Evolutionary conservation across 2,888 invertebrate genomes (phyloP).

Genomic region (Morinoia aosen): DNA sequence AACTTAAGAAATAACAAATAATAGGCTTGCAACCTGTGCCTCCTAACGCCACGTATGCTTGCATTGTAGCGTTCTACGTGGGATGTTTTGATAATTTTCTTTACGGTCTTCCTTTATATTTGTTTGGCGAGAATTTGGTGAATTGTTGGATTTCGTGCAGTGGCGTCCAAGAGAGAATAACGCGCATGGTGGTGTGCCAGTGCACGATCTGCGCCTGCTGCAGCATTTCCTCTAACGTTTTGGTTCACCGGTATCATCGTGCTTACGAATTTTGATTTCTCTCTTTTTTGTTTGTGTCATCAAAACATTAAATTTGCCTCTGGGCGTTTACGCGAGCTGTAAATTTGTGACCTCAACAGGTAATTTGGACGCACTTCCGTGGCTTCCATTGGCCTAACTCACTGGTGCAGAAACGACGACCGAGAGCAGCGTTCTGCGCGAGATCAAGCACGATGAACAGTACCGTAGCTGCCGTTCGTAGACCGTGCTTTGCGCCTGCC

Average conservation of each 20-base stretch:
- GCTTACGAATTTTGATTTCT: background rate
- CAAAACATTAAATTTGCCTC: background rate
- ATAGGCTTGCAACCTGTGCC: constrained; percentile 8
- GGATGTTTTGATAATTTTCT: background rate
- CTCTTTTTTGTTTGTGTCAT: background rate
- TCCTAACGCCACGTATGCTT: background rate
- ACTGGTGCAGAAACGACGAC: background rate
- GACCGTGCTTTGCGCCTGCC: background rate
- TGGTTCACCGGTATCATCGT: background rate
- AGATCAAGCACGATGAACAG: constrained; percentile 45
- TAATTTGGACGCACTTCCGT: background rate
- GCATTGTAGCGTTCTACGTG: background rate
- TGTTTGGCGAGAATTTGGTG: background rate
- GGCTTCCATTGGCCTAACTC: background rate
- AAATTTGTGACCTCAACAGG: background rate
- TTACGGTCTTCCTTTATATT: background rate
- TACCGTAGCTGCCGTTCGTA: constrained; percentile 37
- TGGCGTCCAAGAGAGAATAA: background rate
- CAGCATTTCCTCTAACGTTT: background rate
- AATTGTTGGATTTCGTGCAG: background rate
- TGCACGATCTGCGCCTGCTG: background rate
- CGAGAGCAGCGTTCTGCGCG: background rate
- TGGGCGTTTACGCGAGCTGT: background rate
- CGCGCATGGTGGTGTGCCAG: background rate
- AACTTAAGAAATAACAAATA: background rate